Base-by-base conservation (phyloP, 2,797 vertebrate species). In the Rhadinocentrus ornatus region DNA sequence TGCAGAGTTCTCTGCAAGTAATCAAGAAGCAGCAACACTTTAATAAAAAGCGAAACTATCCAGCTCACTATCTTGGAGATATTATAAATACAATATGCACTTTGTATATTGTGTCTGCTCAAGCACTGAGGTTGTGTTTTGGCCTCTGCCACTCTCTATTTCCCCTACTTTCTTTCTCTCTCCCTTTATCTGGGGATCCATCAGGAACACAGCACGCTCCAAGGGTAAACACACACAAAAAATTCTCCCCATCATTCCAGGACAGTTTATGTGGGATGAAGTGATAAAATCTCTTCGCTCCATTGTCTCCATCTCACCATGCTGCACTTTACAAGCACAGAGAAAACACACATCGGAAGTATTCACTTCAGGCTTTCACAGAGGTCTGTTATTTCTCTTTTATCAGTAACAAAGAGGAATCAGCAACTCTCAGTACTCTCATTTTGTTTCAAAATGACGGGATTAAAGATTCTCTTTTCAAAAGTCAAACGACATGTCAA, bases 141-240 rank as follows among this genome's bases (percentile, higher is more conserved):
- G 41, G 46, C 75, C 44, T 62, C 48, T 50, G 13, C 73, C 53
- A 31, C 11, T 0, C 55, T 69, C 66, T 67, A 57, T 56, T 48
- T 31, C 54, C 62, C 11, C 32, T 6, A 0, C 62, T 52, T 12
- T 26, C 35, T 66, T 58, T 69, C 31, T 37, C 61, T 44, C 39
- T 29, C 60, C 34, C 34, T 65, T 75, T 89, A 92, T 93, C 90
- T 83, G 9, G 0, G 44, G 52, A 5, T 72, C 80, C 83, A 91
- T 92, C 87, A 68, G 82, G 89, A 88, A 88, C 90, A 88, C 75
- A 86, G 74, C 87, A 89, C 82, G 84, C 88, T 89, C 75, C 69
- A 57, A 91, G 89, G 83, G 85, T 88, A 90, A 92, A 92, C 86
- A 90, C 91, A 91, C 89, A 91, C 90, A 91, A 93, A 91, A 86